phyloP scores from a whole-genome alignment of 2,113 vertebrate species.

The Chiloscyllium plagiosum region DNA sequence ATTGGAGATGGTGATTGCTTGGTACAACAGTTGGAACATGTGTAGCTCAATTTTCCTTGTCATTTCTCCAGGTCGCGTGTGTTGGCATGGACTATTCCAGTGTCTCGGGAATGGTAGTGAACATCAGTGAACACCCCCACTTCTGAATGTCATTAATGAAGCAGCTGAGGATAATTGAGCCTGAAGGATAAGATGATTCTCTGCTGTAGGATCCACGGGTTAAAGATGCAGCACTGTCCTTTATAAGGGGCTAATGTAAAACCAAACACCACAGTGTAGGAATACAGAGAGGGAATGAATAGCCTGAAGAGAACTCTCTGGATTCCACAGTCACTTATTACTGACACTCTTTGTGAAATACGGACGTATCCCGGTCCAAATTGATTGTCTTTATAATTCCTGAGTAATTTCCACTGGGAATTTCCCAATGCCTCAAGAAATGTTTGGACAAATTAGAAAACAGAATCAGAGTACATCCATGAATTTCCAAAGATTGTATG shows the following conservation, averaged over 20 bases:
- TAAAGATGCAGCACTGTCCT: not conserved
- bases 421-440: too few relatives aligned
- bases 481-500: conserved; percentile 37
- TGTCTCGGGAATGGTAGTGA: too few relatives aligned
- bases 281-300: not conserved
- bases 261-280: not conserved
- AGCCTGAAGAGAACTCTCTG: not conserved
- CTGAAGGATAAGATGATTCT: not conserved
- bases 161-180: too few relatives aligned
- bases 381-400: not conserved
- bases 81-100: too few relatives aligned
- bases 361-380: not conserved
- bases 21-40: too few relatives aligned
- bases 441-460: not conserved
- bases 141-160: too few relatives aligned
- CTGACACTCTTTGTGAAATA: not conserved
- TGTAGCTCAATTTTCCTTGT: too few relatives aligned
- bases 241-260: not conserved
- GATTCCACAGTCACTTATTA: not conserved
- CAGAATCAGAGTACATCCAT: not conserved
- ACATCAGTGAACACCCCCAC: too few relatives aligned
- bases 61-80: too few relatives aligned
- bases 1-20: too few relatives aligned
- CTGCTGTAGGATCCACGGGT: not conserved
- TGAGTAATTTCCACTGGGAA: not conserved